Evolutionary conservation across 2,888 invertebrate genomes (phyloP), one percentile per base, ranked within the genome.

Genomic region (Caenorhabditis sulstoni): DNA sequence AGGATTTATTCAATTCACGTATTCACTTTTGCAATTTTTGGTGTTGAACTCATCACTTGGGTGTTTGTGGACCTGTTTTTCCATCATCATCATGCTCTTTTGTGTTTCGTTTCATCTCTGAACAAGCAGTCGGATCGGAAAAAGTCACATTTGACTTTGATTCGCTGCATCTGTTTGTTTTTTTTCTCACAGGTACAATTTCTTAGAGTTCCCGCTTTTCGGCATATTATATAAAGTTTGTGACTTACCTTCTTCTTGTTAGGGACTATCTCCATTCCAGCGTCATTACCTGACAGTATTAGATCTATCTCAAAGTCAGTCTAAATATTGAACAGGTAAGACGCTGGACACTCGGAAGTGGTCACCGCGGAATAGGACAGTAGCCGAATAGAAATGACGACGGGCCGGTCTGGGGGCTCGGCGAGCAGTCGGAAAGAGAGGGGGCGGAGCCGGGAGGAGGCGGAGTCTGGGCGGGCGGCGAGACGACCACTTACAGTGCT

Each of bases 231-330:
- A 44, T 44, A 11, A 44, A 12, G 44, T 11, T n/a, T 7, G 44
- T n/a, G 11, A 44, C 44, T 44, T 44, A 44, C 29, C 29, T 29
- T 7, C 4, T 29, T 7, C 4, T 29, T 29, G 7, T 29, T 3
- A 29, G 29, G 4, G 29, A 7, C 29, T 29, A 3, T 29, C 29
- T 29, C 18, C 12, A 35, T 59, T 71, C 66, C 75, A 79, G 79
- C 79, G 74, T 79, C 79, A 79, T 79, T 79, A 79, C 79, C 79
- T 79, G 79, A 79, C 79, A 79, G 79, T 79, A 79, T 79, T 79
- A 79, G 79, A 79, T 39, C 58, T 59, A 22, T 65, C 23, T 3
- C 20, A 8, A 8, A 37, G 37, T 47, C 35, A 52, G 64, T 79
- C 74, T 75, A 74, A 75, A 79, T 79, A 79, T 64, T 75, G 79